These are phyloP conservation scores for Hemibagrus guttatus DNA, from an alignment of 2,797 vertebrate genomes.

Conservation along the genomic window DNA sequence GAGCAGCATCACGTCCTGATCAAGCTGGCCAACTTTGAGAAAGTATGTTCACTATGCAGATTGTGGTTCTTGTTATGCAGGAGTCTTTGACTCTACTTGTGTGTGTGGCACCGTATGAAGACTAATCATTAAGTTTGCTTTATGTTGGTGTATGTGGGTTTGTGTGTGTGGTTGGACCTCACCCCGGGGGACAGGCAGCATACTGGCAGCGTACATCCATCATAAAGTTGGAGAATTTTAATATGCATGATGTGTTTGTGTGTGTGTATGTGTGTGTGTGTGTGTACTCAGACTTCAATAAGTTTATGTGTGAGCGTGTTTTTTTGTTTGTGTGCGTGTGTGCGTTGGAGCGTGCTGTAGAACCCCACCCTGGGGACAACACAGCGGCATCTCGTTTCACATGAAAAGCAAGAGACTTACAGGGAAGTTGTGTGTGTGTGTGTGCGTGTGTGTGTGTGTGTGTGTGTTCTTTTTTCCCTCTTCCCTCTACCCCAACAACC, in stretches of 20 bases:
- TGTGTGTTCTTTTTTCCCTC: conserved; percentile 29
- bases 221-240: conserved; percentile 55
- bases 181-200: conserved; percentile 52
- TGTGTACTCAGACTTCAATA: conserved; percentile 32
- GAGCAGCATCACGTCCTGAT: conserved; percentile 24
- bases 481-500: conserved; percentile 49
- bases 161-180: conserved; percentile 45
- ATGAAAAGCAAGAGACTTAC: conserved; percentile 70
- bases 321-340: conserved; percentile 43
- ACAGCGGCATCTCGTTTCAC: conserved; percentile 75
- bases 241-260: conserved; percentile 52
- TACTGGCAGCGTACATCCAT: conserved; percentile 52
- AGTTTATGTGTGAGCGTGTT: conserved; percentile 50
- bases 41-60: conserved; percentile 48
- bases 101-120: conserved; percentile 34
- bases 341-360: conserved; percentile 38
- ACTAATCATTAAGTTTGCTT: conserved; percentile 53
- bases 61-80: conserved; percentile 28
- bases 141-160: conserved; percentile 41
- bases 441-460: conserved; percentile 51
- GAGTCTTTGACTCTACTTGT: conserved; percentile 36
- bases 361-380: conserved; percentile 71
- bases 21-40: conserved; percentile 31
- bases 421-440: conserved; percentile 61
- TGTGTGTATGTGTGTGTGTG: conserved; percentile 31